Evolutionary conservation across 1,140 invertebrate species (phyloP), one percentile per base, ranked within the genome.

Genomic region (Leptopilina clavipes): DNA sequence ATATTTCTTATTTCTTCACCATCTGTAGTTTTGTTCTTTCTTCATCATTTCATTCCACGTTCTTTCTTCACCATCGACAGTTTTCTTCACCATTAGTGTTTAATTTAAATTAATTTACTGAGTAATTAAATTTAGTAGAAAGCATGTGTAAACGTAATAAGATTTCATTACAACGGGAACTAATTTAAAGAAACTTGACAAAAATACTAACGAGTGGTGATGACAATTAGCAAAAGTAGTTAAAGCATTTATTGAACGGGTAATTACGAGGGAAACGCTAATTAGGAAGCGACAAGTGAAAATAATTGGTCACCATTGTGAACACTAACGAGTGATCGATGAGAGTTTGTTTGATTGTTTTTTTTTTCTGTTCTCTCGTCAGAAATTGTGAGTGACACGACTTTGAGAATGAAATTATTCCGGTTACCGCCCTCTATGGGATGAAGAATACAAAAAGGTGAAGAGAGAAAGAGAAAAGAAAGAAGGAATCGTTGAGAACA

Each of bases 381-480:
- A 31, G 19, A 56, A n/a, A 56, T n/a, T 7, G 10, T 59, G 17
- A 2, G 22, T 59, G 56, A 25, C 19, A 59, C 18, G 9, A 59
- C 19, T 25, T 25, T 25, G 19, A 25, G 22, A 25, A 59, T 59
- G 11, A 59, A 59, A 59, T 48, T 59, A 59, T 59, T 25, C 56
- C 12, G 56, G 19, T 59, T 14, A 59, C 19, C 19, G 56, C 22
- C 56, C 56, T 59, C 44, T 48, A 48, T 14, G 44, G 43, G 44
- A 25, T 12, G 7, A 59, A 59, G 54, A 14, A 19, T 3, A 25
- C 9, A 59, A 12, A 25, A 25, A 59, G 8, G 18, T 11, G n/a
- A 7, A 1, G 9, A 19, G n/a, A 18, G 3, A 25, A 59, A 59
- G 56, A 14, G 6, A 54, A 19, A 9, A 18, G 19, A 54, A 10